Base-by-base conservation (phyloP, 2,888 invertebrate genomes). In the Campoplex nolae region DNA sequence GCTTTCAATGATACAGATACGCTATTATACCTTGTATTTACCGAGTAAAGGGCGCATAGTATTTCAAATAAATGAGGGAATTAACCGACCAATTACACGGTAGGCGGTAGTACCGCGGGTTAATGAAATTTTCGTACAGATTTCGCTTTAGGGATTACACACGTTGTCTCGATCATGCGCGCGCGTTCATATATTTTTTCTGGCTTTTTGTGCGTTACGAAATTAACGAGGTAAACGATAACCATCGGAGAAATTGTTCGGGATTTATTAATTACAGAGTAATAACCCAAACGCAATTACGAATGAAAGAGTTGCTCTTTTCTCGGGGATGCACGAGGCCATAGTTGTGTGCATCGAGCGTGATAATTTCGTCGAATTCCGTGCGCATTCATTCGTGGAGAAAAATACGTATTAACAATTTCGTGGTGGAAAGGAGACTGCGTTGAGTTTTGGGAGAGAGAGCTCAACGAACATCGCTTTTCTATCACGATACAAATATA, bases 21-120 rank as follows among this genome's bases (percentile, higher is more conserved):
- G 28, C 28, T 67, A 68, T 56, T 51, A 71, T 62, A 62, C 74
- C 35, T 58, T 58, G 45, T 76, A 85, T 85, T 82, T 85, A 75
- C 56, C 74, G 51, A 68, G 68, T 42, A 42, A 28, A 42, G 65
- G 56, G 51, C 62, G 56, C 83, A 76, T 54, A 76, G 75, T 79
- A 86, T 84, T 86, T 86, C 86, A 71, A 80, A 86, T 83, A 84
- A 86, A 86, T 84, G 86, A 81, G 86, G 48, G 65, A 80, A 86
- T 84, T 86, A 86, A 77, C 79, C 76, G 79, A 76, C 51, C 86
- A 84, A 84, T 83, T 85, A 68, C 82, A 85, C 85, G 82, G 77
- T 78, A 32, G 73, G 67, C 74, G 28, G 71, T 82, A 77, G 68
- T 78, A 68, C 67, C 67, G 77, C 73, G 74, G 67, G 65, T 62